Evolutionary conservation across 2,888 invertebrate species (phyloP), one percentile per base, ranked within the genome.

Genomic region (Anorthoa munda): DNA sequence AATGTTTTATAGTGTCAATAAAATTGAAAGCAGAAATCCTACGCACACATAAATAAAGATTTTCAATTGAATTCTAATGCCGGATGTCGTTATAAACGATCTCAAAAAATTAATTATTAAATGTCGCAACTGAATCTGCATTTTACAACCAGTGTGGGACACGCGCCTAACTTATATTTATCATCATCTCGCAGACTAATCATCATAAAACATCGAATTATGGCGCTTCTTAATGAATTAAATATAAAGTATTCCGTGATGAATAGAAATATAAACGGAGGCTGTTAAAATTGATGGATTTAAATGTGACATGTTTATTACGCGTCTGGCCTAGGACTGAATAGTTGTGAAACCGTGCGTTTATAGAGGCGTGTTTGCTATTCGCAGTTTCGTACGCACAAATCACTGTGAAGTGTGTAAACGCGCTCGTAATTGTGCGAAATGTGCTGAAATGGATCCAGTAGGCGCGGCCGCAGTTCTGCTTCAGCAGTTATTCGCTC

Each of bases 1-100:
- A 79, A 77, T 79, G 74, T 86, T 91, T 91, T 89, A 91, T 86
- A 84, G 84, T 77, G 51, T 64, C 82, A 89, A 90, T 92, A 91
- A 92, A 91, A 86, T 86, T 86, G 88, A 89, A 92, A 90, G 88
- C 87, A 80, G 86, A 86, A 89, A 89, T 88, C 87, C 87, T 90
- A 89, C 87, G 81, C 86, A 73, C 74, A 75, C 75, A 85, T 89
- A 86, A 88, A 88, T 88, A 86, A 86, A 77, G 80, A 81, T 82
- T 87, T 82, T 85, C 78, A 75, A 83, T 83, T 70, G 79, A 76
- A 85, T 82, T 72, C 77, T 79, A 85, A 90, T 86, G 88, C 89
- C 91, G 90, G 91, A 92, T 89, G 88, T 88, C 84, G 86, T 88
- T 88, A 88, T 75, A 50, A 51, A 72, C 84, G 84, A 88, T 88